These are phyloP conservation scores for Operophtera brumata DNA, from an alignment of 2,888 invertebrate species.

Conservation along the genomic window DNA sequence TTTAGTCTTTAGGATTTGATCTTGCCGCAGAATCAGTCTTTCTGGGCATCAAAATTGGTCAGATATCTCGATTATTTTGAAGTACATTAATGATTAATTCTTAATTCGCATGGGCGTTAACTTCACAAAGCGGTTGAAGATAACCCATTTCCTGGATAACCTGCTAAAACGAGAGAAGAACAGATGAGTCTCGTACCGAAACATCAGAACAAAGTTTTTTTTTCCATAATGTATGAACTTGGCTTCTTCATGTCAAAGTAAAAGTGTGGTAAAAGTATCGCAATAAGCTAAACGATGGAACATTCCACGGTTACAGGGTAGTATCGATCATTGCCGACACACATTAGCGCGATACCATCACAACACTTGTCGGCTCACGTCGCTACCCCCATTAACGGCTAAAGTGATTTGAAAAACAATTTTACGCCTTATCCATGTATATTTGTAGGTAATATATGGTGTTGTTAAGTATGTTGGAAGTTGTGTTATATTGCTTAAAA, in stretches of 20 bases:
- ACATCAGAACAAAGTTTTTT: too few species aligned
- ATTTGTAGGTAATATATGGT: not conserved
- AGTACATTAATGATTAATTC: not conserved
- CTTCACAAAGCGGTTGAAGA: too few species aligned
- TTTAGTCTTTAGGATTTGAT: not conserved
- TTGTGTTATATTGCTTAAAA: too few species aligned
- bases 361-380: constrained; percentile 54
- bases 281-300: not conserved
- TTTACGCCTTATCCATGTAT: not conserved
- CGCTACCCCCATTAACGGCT: constrained; percentile 49
- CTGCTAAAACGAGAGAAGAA: too few species aligned
- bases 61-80: not conserved
- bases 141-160: too few species aligned
- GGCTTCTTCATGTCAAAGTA: not conserved
- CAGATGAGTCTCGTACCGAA: too few species aligned
- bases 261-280: not conserved
- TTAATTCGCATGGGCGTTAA: too few species aligned
- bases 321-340: constrained; percentile 61
- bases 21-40: not conserved
- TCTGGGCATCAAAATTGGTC: not conserved
- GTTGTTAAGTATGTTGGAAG: not conserved
- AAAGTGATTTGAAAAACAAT: constrained; percentile 2
- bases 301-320: constrained; percentile 40
- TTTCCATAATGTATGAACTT: too few species aligned
- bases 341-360: constrained; percentile 68